phyloP scores from a whole-genome alignment of 2,797 vertebrate species.

The Decapterus maruadsi region DNA sequence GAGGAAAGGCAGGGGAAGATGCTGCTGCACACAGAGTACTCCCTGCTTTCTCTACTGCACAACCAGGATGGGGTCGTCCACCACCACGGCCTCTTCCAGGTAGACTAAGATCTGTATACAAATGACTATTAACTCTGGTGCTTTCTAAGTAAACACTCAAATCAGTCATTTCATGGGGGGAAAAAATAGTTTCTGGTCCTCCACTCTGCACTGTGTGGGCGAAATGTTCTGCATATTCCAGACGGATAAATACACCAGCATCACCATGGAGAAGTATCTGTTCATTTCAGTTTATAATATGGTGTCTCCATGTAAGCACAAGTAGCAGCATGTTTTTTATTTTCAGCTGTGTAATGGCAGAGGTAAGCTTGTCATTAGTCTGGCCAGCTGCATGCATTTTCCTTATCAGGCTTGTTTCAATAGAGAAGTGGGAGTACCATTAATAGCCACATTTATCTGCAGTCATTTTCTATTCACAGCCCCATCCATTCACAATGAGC shows the following conservation, averaged over 20 bases:
- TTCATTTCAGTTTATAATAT: constrained; percentile 37
- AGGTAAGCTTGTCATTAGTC: constrained; percentile 32
- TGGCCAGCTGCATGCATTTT: constrained; percentile 50
- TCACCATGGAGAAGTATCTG: constrained; percentile 28
- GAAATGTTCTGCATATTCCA: constrained; percentile 18
- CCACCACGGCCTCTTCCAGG: constrained; percentile 99
- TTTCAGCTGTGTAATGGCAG: constrained; percentile 33
- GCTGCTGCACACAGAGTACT: constrained; percentile 98
- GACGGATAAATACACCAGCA: constrained; percentile 14
- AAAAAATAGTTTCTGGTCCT: not conserved
- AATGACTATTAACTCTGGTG: not conserved
- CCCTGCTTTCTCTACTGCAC: constrained; percentile 97
- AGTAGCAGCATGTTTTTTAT: constrained; percentile 14
- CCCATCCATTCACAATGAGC: constrained; percentile 58
- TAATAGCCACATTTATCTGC: constrained; percentile 63
- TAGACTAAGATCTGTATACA: constrained; percentile 59
- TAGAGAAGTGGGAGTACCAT: constrained; percentile 50
- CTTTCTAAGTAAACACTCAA: not conserved
- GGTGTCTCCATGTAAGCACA: constrained; percentile 8
- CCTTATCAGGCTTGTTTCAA: constrained; percentile 54
- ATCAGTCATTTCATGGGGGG: not conserved
- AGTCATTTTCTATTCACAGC: constrained; percentile 49
- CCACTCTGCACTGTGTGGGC: constrained; percentile 26
- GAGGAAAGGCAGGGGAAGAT: constrained; percentile 99
- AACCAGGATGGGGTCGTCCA: constrained; percentile 98